Evolutionary conservation across 2,797 vertebrate species (phyloP).

Genomic region (Anguilla pacifica): DNA sequence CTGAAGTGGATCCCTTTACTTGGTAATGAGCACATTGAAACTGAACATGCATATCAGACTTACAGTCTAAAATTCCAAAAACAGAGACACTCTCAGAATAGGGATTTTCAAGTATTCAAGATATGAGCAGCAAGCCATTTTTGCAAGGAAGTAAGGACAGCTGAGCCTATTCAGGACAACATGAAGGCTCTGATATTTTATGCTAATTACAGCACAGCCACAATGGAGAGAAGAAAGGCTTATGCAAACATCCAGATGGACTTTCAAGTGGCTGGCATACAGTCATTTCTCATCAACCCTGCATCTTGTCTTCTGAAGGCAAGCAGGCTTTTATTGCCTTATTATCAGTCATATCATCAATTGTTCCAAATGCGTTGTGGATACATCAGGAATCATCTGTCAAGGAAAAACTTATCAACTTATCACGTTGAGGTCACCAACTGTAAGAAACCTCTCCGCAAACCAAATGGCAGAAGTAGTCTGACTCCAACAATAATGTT

Average conservation of each 20-base stretch:
- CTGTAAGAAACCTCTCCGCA: no score
- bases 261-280: neutral
- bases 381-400: no score
- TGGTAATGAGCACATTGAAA: neutral
- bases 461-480: no score
- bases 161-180: neutral
- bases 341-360: neutral
- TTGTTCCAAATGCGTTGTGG: no score
- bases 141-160: neutral
- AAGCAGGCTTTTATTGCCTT: neutral
- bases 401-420: no score
- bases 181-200: neutral
- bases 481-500: no score
- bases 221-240: neutral
- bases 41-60: neutral
- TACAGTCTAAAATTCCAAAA: no score
- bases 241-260: neutral
- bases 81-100: no score
- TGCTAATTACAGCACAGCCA: neutral
- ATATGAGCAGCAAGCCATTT: neutral
- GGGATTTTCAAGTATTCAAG: no score
- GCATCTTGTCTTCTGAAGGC: neutral
- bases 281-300: neutral
- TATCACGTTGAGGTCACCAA: no score
- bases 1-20: no score